Conservation (phyloP, 2,797 vertebrate species). For the Pangasius djambal region DNA sequence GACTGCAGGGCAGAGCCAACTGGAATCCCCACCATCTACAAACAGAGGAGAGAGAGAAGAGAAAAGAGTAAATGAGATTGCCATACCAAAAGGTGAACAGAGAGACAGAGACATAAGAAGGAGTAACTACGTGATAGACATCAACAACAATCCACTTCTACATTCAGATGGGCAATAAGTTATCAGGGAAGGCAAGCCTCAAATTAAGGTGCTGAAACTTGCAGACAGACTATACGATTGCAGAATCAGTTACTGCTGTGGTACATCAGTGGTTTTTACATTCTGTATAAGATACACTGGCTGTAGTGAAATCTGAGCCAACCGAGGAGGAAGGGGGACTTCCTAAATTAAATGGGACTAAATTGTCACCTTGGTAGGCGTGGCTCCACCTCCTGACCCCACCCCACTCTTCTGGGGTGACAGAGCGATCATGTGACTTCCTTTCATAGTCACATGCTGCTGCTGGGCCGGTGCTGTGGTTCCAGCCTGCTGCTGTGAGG, state of each 20-base stretch:
- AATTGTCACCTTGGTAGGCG: conserved; percentile 83
- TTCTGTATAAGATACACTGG: too few species aligned
- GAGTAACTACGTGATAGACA: not conserved
- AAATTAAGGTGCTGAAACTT: not conserved
- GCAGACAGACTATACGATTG: too few species aligned
- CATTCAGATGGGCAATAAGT: too few species aligned
- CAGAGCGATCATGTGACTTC: conserved; percentile 93
- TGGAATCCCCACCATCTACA: conserved; percentile 90
- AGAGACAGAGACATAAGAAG: not conserved
- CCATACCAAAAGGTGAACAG: not conserved
- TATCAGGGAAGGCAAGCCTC: too few species aligned
- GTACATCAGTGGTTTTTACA: too few species aligned
- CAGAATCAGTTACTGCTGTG: too few species aligned
- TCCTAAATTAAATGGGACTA: not conserved
- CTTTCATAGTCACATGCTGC: conserved; percentile 90
- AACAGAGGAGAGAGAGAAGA: not conserved
- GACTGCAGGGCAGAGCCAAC: conserved; percentile 89
- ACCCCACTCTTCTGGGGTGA: conserved; percentile 87
- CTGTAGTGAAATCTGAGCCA: not conserved
- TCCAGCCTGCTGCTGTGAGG: conserved; percentile 70
- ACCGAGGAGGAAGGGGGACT: too few species aligned
- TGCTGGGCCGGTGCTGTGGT: conserved; percentile 77
- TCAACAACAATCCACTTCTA: not conserved
- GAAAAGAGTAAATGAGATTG: not conserved
- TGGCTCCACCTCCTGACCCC: conserved; percentile 71